A percentile compares a stretch with the other conserved stretches of the same genome.
These are phyloP conservation scores for Lamproptera curius DNA, from an alignment of 2,888 invertebrate genomes.

Conservation along the genomic window DNA sequence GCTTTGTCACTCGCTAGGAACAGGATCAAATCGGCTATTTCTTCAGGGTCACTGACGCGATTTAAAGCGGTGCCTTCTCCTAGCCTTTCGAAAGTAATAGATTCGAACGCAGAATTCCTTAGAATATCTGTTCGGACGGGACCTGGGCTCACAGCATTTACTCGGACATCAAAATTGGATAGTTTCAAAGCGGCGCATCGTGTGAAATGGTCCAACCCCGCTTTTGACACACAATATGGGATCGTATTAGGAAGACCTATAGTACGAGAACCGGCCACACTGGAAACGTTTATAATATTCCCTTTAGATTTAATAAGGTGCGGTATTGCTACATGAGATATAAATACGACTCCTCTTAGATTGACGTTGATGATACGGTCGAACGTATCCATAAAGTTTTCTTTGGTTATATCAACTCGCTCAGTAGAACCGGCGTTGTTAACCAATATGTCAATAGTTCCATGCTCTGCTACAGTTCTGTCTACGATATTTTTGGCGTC, in stretches of 20 bases:
- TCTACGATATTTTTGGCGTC: conserved; percentile 30
- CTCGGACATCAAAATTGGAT: conserved; percentile 76
- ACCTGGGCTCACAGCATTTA: conserved; percentile 85
- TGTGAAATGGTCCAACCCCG: conserved; percentile 87
- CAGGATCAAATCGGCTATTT: conserved; percentile 35
- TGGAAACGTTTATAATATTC: conserved; percentile 92
- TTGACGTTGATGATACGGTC: conserved; percentile 34
- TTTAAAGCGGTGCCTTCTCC: conserved; percentile 34
- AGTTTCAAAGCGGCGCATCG: conserved; percentile 82
- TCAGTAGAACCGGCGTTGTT: conserved; percentile 39
- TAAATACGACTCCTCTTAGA: conserved; percentile 29
- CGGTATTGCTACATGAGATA: conserved; percentile 33
- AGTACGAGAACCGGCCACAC: conserved; percentile 59
- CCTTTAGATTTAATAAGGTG: conserved; percentile 46
- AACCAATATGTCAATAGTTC: conserved; percentile 31
- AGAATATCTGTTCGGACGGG: conserved; percentile 72
- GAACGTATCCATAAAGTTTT: conserved; percentile 30
- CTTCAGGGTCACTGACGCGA: conserved; percentile 34
- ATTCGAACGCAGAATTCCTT: conserved; percentile 47
- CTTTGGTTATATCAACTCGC: conserved; percentile 24
- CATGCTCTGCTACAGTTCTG: conserved; percentile 32
- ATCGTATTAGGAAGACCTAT: conserved; percentile 70
- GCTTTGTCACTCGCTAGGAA: conserved; percentile 39
- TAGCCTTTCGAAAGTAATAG: conserved; percentile 71
- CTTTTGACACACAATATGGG: conserved; percentile 82